phyloP scores from a whole-genome alignment of 2,113 vertebrate genomes.

The Tachysurus vachellii region DNA sequence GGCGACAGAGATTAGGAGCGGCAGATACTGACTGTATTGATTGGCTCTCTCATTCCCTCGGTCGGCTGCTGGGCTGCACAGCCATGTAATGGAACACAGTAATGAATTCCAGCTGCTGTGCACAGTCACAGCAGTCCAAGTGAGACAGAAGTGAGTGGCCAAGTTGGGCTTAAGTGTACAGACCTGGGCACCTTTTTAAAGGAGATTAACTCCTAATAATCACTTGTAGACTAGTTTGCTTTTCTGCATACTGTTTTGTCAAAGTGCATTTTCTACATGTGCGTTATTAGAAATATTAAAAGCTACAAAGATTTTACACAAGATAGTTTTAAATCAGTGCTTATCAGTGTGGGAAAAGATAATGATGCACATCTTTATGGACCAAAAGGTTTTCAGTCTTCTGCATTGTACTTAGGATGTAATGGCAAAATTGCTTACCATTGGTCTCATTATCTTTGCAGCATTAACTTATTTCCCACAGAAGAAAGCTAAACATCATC shows the following conservation, averaged over 20 bases:
- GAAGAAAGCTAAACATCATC: not conserved
- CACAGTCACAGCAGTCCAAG: slow-evolving; percentile 56
- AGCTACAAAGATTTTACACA: not conserved
- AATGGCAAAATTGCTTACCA: not conserved
- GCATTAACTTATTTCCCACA: slow-evolving; percentile 27
- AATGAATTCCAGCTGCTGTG: slow-evolving; percentile 72
- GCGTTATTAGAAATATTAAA: not conserved
- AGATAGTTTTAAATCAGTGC: not conserved
- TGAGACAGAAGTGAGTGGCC: slow-evolving; percentile 46
- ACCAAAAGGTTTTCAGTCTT: slow-evolving; percentile 1
- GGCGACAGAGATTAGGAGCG: slow-evolving; percentile 76
- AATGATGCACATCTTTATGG: not conserved
- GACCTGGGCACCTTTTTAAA: slow-evolving; percentile 51
- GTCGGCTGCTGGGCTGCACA: slow-evolving; percentile 63
- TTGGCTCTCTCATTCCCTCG: slow-evolving; percentile 67
- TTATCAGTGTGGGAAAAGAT: not conserved
- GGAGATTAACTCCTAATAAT: slow-evolving; percentile 54
- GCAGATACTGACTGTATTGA: slow-evolving; percentile 78
- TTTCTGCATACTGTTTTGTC: slow-evolving; percentile 34
- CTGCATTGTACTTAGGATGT: not conserved
- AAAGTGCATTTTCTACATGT: not conserved
- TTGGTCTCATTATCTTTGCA: not conserved
- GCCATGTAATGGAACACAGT: slow-evolving; percentile 68
- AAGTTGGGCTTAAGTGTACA: slow-evolving; percentile 18
- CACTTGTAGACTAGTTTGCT: slow-evolving; percentile 52